Evolutionary conservation across 2,888 invertebrate species (phyloP).

Genomic region (Monochamus alternatus): DNA sequence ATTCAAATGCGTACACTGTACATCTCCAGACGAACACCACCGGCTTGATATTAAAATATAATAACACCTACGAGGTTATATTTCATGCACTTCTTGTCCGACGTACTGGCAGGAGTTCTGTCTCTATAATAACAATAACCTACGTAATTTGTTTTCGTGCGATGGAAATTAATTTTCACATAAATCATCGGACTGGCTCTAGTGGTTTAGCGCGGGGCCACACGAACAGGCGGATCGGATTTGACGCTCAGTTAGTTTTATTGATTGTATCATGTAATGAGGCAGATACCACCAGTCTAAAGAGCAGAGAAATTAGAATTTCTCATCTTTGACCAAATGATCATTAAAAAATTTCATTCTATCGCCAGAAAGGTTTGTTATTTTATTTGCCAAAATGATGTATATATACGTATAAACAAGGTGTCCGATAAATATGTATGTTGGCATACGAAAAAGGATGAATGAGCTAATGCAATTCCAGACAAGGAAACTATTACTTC

Average conservation of each 20-base stretch:
- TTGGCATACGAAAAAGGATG: too few relatives aligned
- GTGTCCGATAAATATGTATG: too few relatives aligned
- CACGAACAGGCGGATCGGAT: neutral
- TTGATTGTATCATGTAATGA: neutral
- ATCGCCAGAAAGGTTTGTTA: too few relatives aligned
- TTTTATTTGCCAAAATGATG: too few relatives aligned
- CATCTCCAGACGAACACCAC: constrained; percentile 61
- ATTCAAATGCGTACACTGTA: constrained; percentile 60
- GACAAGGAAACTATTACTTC: too few relatives aligned
- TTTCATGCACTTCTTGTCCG: constrained; percentile 39
- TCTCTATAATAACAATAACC: constrained; percentile 52
- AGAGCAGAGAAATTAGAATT: too few relatives aligned
- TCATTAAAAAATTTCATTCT: too few relatives aligned
- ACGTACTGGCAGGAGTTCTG: constrained; percentile 47
- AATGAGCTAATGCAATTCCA: too few relatives aligned
- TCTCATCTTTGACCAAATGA: too few relatives aligned
- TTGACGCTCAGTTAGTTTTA: neutral
- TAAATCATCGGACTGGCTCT: constrained; percentile 49
- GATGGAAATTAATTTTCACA: constrained; percentile 56
- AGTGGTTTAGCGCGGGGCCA: constrained; percentile 21
- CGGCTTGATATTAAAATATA: constrained; percentile 68
- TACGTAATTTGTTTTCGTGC: constrained; percentile 57
- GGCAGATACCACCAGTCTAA: too few relatives aligned
- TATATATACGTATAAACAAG: too few relatives aligned
- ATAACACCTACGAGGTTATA: constrained; percentile 64